A percentile compares a stretch with the other conserved stretches of the same genome.
Conservation (phyloP, 2,888 invertebrate genomes). For the Thymelicus lineola region DNA sequence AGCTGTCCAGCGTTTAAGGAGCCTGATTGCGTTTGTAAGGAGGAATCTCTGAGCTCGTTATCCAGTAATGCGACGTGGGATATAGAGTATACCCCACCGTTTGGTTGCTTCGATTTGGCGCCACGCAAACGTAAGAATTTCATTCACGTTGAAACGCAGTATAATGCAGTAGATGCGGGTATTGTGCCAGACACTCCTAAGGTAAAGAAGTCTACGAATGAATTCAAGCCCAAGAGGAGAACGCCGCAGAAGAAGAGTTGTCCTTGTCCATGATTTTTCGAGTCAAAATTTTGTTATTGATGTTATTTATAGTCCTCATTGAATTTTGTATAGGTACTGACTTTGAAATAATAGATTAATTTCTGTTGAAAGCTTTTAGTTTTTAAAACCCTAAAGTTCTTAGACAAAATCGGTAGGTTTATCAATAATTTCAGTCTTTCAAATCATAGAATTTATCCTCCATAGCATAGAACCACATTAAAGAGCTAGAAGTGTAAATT, state of each 20-base stretch:
- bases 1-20: conserved; percentile 77
- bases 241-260: conserved; percentile 48
- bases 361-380: no score
- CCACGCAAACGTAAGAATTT: conserved; percentile 76
- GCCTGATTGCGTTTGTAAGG: conserved; percentile 72
- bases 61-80: conserved; percentile 88
- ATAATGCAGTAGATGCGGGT: conserved; percentile 82
- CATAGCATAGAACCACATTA: no score
- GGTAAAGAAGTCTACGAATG: conserved; percentile 56
- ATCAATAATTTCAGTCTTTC: no score
- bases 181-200: conserved; percentile 57
- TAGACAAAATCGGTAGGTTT: no score
- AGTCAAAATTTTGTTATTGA: background rate
- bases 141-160: conserved; percentile 87
- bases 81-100: conserved; percentile 90
- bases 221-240: conserved; percentile 54
- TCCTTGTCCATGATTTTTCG: conserved; percentile 45
- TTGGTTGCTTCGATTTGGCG: conserved; percentile 87
- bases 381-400: no score
- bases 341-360: no score
- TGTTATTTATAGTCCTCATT: conserved; percentile 12
- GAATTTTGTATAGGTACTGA: no score
- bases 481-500: conserved; percentile 5
- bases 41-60: conserved; percentile 72
- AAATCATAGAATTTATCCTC: no score